Conservation (phyloP, 1,140 invertebrate species). For the Lepidostoma basale region DNA sequence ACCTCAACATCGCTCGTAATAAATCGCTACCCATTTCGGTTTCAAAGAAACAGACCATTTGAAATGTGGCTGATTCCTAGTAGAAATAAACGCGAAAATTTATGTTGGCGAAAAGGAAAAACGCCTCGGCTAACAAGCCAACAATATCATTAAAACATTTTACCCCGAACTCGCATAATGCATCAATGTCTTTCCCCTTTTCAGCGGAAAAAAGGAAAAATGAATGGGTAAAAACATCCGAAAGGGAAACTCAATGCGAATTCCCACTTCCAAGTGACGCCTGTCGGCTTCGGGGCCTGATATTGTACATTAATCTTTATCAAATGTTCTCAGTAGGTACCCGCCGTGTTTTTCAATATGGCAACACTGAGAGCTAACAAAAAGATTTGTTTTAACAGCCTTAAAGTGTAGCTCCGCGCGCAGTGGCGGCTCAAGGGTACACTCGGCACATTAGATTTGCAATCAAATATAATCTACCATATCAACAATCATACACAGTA, state of each 20-base stretch:
- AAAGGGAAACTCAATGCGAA: background rate
- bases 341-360: background rate
- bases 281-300: background rate
- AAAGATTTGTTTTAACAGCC: no score
- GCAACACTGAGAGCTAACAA: no score
- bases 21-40: no score
- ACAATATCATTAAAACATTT: constrained; percentile 22
- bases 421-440: no score
- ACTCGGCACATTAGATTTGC: no score
- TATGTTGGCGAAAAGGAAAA: constrained; percentile 4
- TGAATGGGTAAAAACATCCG: constrained; percentile 1
- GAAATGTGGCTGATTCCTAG: no score
- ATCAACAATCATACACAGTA: no score
- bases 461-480: no score
- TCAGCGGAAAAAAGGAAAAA: background rate
- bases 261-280: background rate
- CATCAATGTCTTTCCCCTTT: constrained; percentile 11
- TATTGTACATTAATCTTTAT: background rate
- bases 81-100: constrained; percentile 2
- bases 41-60: no score
- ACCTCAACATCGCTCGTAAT: no score
- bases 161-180: constrained; percentile 2
- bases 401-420: no score
- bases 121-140: background rate
- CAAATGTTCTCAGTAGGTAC: background rate